Base-by-base conservation (phyloP, 2,888 invertebrate genomes). In the Oxytorus armatus region DNA sequence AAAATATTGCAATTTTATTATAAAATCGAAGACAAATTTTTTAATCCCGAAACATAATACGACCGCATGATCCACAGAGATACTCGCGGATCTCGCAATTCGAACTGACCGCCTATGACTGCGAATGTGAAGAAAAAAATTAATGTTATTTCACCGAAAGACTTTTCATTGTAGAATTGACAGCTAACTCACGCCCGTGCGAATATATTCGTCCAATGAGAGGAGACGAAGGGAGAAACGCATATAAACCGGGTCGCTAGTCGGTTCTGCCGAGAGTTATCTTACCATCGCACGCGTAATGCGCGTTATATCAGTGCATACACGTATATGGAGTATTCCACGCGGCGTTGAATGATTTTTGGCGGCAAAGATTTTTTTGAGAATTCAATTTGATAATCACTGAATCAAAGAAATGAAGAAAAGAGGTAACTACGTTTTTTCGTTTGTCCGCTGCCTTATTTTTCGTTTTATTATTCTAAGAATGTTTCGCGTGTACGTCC, bases 241-340 rank as follows among this genome's bases (percentile, higher is more conserved):
- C 14, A 66, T n/a, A n/a, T 29, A 29, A 78, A 68, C 51, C 61
- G 42, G 78, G 79, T 74, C 81, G 65, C 49, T 63, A 10, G 82
- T 66, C 81, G 82, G 77, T 76, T 69, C 33, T 36, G 63, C 61
- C 44, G 79, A 42, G 49, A 74, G 2, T 74, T 66, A 42, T 77
- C 33, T 83, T 77, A 83, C 77, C 82, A 39, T 61, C 77, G 47
- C 39, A 11, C 25, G 39, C 23, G n/a, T n/a, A n/a, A n/a, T n/a
- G n/a, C n/a, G n/a, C n/a, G n/a, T n/a, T n/a, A n/a, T n/a, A n/a
- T n/a, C n/a, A n/a, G n/a, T n/a, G n/a, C n/a, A n/a, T n/a, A n/a
- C n/a, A n/a, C n/a, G n/a, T n/a, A n/a, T n/a, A n/a, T n/a, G n/a
- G n/a, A n/a, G n/a, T n/a, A n/a, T n/a, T n/a, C n/a, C n/a, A n/a